Percentiles rank a stretch among this genome's conserved stretches.
phyloP scores from a whole-genome alignment of 2,888 invertebrate species.

The Stenotaenia linearis region DNA sequence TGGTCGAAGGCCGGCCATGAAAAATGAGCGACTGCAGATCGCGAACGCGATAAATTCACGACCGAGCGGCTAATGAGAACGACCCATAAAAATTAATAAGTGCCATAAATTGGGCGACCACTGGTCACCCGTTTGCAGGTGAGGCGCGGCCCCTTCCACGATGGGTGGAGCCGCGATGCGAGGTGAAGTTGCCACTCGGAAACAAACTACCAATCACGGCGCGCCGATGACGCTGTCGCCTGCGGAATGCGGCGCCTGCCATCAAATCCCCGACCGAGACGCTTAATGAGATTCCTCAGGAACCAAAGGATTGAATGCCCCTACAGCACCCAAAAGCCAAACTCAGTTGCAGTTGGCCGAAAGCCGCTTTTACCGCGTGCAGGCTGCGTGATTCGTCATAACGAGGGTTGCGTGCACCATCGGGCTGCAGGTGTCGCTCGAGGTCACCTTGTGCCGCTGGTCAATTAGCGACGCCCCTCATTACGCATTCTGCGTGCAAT shows the following conservation, averaged over 20 bases:
- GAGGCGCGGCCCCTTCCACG: background rate
- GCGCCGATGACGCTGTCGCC: slow-evolving; percentile 26
- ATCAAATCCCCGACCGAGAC: slow-evolving; percentile 19
- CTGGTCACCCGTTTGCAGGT: background rate
- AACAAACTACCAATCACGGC: slow-evolving; percentile 24
- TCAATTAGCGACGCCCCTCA: slow-evolving; percentile 26
- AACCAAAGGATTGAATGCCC: slow-evolving; percentile 7
- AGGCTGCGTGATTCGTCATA: background rate
- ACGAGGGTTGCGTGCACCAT: slow-evolving; percentile 26
- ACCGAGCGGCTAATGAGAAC: slow-evolving; percentile 29
- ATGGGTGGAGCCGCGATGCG: slow-evolving; percentile 18
- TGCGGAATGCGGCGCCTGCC: slow-evolving; percentile 20
- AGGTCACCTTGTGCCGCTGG: slow-evolving; percentile 26
- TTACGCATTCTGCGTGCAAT: slow-evolving; percentile 24
- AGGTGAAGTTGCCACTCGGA: slow-evolving; percentile 29
- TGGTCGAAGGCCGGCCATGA: slow-evolving; percentile 14
- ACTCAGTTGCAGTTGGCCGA: background rate
- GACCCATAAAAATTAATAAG: slow-evolving; percentile 34
- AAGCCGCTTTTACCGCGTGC: background rate
- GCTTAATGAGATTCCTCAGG: slow-evolving; percentile 27
- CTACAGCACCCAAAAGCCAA: background rate
- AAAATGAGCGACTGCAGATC: slow-evolving; percentile 10
- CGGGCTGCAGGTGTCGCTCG: slow-evolving; percentile 24
- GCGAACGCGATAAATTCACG: background rate
- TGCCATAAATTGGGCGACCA: slow-evolving; percentile 29